Conservation (phyloP, 2,113 vertebrate genomes). For the Lophius piscatorius region DNA sequence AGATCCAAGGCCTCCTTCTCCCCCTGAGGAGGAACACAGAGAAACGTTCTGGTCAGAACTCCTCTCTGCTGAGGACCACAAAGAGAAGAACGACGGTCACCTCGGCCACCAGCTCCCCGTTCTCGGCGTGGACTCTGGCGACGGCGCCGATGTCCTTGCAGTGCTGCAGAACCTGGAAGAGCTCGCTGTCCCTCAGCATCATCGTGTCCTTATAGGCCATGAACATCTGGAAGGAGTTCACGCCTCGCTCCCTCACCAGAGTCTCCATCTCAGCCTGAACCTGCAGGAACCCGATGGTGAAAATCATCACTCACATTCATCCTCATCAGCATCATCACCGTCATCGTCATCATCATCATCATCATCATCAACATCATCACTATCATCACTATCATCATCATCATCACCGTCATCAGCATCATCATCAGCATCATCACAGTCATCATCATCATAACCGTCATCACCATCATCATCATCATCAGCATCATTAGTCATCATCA, state of each 20-base stretch:
- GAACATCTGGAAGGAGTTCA: conserved; percentile 98
- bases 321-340: too few species aligned
- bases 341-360: too few species aligned
- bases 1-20: conserved; percentile 93
- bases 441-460: too few species aligned
- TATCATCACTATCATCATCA: too few species aligned
- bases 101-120: conserved; percentile 96
- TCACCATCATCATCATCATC: too few species aligned
- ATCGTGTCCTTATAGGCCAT: conserved; percentile 97
- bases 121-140: conserved; percentile 93
- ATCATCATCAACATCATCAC: too few species aligned
- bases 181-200: conserved; percentile 95
- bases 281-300: conserved; percentile 77
- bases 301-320: too few species aligned
- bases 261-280: conserved; percentile 94
- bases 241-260: conserved; percentile 92
- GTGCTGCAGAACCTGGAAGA: conserved; percentile 91
- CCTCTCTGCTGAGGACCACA: too few species aligned
- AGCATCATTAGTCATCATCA: too few species aligned
- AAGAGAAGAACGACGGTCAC: conserved; percentile 62
- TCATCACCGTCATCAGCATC: too few species aligned
- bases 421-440: too few species aligned
- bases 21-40: conserved; percentile 80
- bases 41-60: too few species aligned
- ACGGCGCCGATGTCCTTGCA: conserved; percentile 94